phyloP scores from a whole-genome alignment of 2,888 invertebrate genomes.

The Zaprionus lineosus region DNA sequence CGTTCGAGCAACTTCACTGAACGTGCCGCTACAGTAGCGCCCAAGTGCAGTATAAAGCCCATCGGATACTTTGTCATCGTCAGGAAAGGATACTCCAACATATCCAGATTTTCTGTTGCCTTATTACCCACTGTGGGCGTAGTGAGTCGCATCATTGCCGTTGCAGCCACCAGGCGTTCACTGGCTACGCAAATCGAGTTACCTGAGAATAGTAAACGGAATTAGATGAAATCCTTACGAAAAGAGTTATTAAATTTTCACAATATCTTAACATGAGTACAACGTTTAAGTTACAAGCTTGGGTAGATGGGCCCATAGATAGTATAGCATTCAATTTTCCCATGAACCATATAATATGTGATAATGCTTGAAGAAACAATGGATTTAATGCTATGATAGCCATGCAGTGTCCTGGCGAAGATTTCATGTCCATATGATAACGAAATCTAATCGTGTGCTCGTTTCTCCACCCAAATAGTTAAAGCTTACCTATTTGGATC shows the following conservation, averaged over 20 bases:
- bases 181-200: conserved; percentile 88
- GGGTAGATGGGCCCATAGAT: conserved; percentile 24
- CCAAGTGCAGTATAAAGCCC: conserved; percentile 94
- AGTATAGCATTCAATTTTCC: conserved; percentile 2
- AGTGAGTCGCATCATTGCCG: conserved; percentile 85
- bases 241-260: neutral
- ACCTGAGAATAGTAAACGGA: conserved; percentile 84
- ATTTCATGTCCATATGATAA: too few species aligned
- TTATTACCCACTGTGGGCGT: conserved; percentile 86
- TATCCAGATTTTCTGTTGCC: conserved; percentile 89
- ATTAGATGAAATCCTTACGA: neutral
- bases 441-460: too few species aligned
- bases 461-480: too few species aligned
- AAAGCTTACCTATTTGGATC: too few species aligned
- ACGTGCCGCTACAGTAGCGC: conserved; percentile 92
- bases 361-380: neutral
- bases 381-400: too few species aligned
- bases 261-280: conserved; percentile 26
- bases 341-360: neutral
- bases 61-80: conserved; percentile 95
- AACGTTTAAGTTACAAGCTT: conserved; percentile 37
- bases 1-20: conserved; percentile 92
- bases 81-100: conserved; percentile 97
- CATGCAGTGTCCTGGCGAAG: too few species aligned
- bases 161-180: conserved; percentile 85